phyloP scores from a whole-genome alignment of 1,140 invertebrate genomes.

The Aphis craccivora region DNA sequence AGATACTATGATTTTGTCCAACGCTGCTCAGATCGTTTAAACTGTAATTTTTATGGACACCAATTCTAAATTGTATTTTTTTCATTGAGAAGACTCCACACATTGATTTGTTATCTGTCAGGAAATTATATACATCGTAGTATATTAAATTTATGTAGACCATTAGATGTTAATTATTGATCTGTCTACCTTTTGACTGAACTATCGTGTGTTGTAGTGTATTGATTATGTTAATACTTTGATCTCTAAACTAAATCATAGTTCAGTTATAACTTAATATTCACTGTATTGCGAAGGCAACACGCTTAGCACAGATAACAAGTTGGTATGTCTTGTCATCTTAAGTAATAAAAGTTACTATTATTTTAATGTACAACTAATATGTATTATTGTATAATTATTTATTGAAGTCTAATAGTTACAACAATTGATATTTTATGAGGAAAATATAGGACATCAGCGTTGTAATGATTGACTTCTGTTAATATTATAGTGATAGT shows the following conservation, averaged over 20 bases:
- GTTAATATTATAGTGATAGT: not conserved
- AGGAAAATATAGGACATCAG: not conserved
- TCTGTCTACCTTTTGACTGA: not conserved
- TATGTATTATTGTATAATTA: not conserved
- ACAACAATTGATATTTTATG: not conserved
- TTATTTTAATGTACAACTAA: not conserved
- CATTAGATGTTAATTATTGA: not conserved
- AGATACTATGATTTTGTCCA: not conserved
- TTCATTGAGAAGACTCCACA: not conserved
- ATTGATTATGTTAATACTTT: not conserved
- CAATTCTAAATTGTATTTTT: slow-evolving; percentile 34
- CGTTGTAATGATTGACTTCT: not conserved
- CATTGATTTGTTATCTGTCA: not conserved
- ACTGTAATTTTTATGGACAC: not conserved
- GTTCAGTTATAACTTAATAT: not conserved
- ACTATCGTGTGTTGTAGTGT: not conserved
- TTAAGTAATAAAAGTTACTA: slow-evolving; percentile 29
- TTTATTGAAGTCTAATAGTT: not conserved
- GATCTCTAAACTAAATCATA: not conserved
- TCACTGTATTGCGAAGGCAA: not conserved
- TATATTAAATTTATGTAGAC: not conserved
- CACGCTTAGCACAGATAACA: not conserved
- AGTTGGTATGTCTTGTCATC: not conserved
- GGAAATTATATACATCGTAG: not conserved
- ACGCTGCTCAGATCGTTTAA: not conserved